Conservation (phyloP, 2,888 invertebrate genomes). For the Philhelius pedissequus region DNA sequence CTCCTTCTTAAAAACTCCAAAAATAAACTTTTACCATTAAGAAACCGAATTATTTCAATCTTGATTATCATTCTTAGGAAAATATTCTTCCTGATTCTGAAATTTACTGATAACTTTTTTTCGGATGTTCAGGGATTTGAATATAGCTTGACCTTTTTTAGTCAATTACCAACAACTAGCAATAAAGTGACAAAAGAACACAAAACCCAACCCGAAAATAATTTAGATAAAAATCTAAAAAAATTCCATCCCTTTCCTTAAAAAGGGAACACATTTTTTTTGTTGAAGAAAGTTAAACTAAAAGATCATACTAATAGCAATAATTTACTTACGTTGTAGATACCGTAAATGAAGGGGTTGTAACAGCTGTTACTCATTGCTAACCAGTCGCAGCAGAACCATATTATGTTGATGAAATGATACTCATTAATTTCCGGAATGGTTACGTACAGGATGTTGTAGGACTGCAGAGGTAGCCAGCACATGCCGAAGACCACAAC, state of each 20-base stretch:
- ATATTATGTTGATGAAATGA: slow-evolving; percentile 90
- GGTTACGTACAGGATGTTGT: slow-evolving; percentile 86
- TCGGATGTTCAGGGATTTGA: not conserved
- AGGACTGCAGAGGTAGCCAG: slow-evolving; percentile 90
- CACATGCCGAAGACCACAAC: slow-evolving; percentile 90
- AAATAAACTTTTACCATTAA: not conserved
- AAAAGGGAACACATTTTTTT: not conserved
- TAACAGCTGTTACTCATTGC: slow-evolving; percentile 94
- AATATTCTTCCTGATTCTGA: not conserved
- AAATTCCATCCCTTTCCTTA: not conserved
- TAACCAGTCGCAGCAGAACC: slow-evolving; percentile 92
- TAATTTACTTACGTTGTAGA: slow-evolving; percentile 87
- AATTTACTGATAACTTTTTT: not conserved
- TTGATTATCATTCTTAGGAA: not conserved
- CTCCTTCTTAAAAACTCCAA: not conserved
- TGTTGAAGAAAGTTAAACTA: not conserved
- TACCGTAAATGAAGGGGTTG: slow-evolving; percentile 94
- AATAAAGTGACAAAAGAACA: not conserved
- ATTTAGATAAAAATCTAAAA: not conserved
- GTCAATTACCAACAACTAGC: not conserved
- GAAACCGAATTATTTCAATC: not conserved
- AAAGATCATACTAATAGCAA: not conserved
- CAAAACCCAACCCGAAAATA: not conserved
- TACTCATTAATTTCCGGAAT: slow-evolving; percentile 86
- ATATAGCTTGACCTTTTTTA: not conserved